A percentile compares a stretch with the other conserved stretches of the same genome.
These are phyloP conservation scores for Amphiura filiformis DNA, from an alignment of 35 echinoderm and acorn worm genomes.

Conservation along the genomic window DNA sequence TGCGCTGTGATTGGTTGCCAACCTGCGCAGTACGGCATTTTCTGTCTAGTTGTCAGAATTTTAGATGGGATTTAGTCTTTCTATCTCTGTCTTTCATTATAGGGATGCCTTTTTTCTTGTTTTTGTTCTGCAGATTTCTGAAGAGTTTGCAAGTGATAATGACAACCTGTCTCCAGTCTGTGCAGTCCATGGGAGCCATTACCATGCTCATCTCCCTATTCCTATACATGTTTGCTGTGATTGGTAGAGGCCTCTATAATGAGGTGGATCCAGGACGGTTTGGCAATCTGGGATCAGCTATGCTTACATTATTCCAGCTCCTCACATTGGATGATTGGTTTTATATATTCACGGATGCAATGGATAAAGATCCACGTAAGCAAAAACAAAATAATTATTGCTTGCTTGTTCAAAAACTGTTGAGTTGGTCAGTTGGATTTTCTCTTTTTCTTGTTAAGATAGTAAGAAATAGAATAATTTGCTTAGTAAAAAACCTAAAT, in stretches of 20 bases:
- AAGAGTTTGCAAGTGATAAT: slow-evolving; percentile 94
- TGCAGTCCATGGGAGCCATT: slow-evolving; percentile 99
- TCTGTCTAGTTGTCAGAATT: too few relatives aligned
- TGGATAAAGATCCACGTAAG: slow-evolving; percentile 77
- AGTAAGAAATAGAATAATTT: too few relatives aligned
- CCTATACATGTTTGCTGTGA: slow-evolving; percentile 97
- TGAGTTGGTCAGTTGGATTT: too few relatives aligned
- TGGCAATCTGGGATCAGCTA: slow-evolving; percentile 75
- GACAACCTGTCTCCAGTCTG: slow-evolving; percentile 93
- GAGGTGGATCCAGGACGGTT: slow-evolving; percentile 78
- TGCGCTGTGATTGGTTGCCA: too few relatives aligned
- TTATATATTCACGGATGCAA: slow-evolving; percentile 86
- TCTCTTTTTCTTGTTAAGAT: too few relatives aligned
- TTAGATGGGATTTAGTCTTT: too few relatives aligned
- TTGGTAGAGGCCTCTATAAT: slow-evolving; percentile 87
- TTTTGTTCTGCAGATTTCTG: too few relatives aligned
- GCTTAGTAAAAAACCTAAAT: too few relatives aligned
- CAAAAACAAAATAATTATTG: too few relatives aligned
- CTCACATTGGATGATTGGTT: slow-evolving; percentile 96
- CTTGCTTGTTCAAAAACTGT: too few relatives aligned
- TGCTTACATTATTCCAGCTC: slow-evolving; percentile 86
- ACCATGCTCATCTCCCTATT: slow-evolving; percentile 95
- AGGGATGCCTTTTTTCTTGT: background rate
- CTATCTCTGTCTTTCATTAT: too few relatives aligned
- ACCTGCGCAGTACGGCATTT: too few relatives aligned